A percentile compares a stretch with the other conserved stretches of the same genome.
Conservation (phyloP, 2,797 vertebrate species). For the Pristis pectinata region DNA sequence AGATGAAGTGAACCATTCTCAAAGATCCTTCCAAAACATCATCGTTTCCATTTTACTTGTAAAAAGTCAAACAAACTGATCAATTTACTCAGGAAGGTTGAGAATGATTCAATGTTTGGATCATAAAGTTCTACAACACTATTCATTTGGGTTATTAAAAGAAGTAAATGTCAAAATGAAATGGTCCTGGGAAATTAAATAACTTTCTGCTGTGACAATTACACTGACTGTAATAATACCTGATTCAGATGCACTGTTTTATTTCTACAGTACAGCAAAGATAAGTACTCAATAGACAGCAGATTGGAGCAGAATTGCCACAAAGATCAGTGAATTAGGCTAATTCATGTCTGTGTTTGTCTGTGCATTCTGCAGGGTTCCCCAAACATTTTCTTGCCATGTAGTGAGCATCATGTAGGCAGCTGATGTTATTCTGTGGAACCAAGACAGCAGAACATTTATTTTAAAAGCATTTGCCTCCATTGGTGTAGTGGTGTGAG, state of each 20-base stretch:
- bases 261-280: not conserved
- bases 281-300: not conserved
- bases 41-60: too few relatives aligned
- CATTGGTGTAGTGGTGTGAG: not conserved
- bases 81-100: too few relatives aligned
- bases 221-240: not conserved
- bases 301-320: not conserved
- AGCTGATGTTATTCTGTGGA: not conserved
- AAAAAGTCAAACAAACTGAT: too few relatives aligned
- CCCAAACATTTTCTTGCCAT: not conserved
- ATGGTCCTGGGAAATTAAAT: not conserved
- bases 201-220: not conserved
- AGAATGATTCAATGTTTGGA: not conserved
- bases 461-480: not conserved
- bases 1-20: too few relatives aligned
- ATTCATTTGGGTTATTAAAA: not conserved
- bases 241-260: not conserved
- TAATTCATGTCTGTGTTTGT: not conserved
- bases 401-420: not conserved
- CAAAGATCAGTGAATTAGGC: not conserved
- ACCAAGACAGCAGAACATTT: not conserved
- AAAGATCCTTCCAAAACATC: too few relatives aligned
- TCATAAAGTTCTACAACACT: not conserved
- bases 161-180: not conserved
- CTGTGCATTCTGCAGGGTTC: not conserved